phyloP scores from a whole-genome alignment of 2,888 invertebrate species.

The Strigamia crassipes region DNA sequence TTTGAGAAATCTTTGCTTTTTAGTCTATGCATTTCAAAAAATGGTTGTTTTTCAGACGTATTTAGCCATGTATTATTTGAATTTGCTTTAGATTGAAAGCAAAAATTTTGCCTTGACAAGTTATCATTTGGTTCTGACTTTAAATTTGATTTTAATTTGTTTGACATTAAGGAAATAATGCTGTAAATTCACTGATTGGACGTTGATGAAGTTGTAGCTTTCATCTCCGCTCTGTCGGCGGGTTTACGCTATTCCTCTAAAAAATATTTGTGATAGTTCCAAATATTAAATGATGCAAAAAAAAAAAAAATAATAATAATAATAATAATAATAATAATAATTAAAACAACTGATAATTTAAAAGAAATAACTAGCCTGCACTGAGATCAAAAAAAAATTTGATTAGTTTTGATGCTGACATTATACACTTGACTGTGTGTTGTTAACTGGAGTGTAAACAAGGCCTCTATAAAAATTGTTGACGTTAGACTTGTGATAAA shows the following conservation, averaged over 20 bases:
- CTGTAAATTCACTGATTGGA: background rate
- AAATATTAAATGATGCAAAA: conserved; percentile 6
- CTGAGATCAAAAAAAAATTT: conserved; percentile 23
- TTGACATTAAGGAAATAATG: too few species aligned
- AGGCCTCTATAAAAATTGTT: conserved; percentile 37
- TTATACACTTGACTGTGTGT: conserved; percentile 34
- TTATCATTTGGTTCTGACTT: background rate
- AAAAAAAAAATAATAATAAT: background rate
- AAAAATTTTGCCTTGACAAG: background rate
- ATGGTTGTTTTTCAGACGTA: background rate
- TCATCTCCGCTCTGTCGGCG: background rate
- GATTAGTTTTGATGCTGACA: conserved; percentile 35
- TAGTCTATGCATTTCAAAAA: conserved; percentile 19
- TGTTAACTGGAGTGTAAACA: conserved; percentile 38
- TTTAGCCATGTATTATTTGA: background rate
- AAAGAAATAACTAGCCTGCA: background rate
- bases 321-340: background rate
- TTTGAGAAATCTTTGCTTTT: conserved; percentile 18
- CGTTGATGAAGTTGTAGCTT: background rate
- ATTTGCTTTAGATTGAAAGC: background rate
- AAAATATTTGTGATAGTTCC: conserved; percentile 15
- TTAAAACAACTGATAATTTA: background rate
- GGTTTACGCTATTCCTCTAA: background rate
- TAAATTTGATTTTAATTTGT: background rate
- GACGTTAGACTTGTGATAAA: conserved; percentile 42